Base-by-base conservation (phyloP, 1,140 invertebrate species). In the Ceratina japonica region DNA sequence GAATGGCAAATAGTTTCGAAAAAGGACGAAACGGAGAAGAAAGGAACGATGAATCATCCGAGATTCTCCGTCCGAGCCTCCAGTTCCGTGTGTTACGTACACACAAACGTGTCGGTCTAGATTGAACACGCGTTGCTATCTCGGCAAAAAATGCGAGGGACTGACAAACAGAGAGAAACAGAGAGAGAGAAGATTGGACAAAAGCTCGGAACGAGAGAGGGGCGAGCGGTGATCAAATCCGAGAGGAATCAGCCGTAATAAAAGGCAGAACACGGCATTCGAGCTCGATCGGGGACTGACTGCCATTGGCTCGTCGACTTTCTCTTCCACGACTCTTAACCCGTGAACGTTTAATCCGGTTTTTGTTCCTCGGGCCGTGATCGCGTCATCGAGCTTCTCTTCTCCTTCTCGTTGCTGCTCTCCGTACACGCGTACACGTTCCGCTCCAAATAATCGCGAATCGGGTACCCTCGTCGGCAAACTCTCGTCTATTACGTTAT, bases 231-330 rank as follows among this genome's bases (percentile, higher is more conserved):
- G 58, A 58, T 80, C 81, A 76, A 84, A 83, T 83, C 82, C 65
- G 70, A 83, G 49, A 76, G 82, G 37, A 44, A 84, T 84, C 80
- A 81, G 70, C 31, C 61, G 81, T 80, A 84, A 84, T 84, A 83
- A 84, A 84, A 83, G 82, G 65, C 75, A 78, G 69, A 82, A 79
- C 70, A 74, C 70, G 82, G 81, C 62, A 84, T 84, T 84, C 82
- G 83, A 72, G 56, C 81, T 75, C 82, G 83, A 84, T 84, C 82
- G 83, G 70, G 44, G 52, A 66, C 59, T 63, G 66, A 58, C 59
- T 79, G 76, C 76, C 58, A 84, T 83, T 84, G 81, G 82, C 80
- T 84, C 82, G 82, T 84, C 83, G 81, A 84, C 82, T 84, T 84
- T 83, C 82, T 84, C 82, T 82, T 72, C 76, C 71, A 83, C 65